Conservation (phyloP, 2,888 invertebrate genomes). For the Aspidapion aeneum region DNA sequence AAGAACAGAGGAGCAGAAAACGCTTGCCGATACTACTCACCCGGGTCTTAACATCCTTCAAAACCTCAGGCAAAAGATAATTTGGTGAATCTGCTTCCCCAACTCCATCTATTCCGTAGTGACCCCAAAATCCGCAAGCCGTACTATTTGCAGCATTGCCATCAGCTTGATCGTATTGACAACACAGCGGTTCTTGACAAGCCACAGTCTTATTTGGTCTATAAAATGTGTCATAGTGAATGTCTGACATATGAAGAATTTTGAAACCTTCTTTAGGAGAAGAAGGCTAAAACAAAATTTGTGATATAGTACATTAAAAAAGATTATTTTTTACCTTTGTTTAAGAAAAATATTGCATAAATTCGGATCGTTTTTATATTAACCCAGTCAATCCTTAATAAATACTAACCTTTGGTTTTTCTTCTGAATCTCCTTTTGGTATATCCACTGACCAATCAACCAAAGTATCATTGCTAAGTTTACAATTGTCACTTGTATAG, state of each 20-base stretch:
- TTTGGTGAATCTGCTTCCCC: neutral
- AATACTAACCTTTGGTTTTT: constrained; percentile 13
- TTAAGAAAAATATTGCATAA: too few species aligned
- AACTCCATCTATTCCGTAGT: constrained; percentile 69
- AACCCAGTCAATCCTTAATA: too few species aligned
- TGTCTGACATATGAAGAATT: constrained; percentile 71
- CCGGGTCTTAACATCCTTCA: neutral
- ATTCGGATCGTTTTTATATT: too few species aligned
- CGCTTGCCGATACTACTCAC: neutral
- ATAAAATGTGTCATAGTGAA: constrained; percentile 78
- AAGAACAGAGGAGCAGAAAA: neutral
- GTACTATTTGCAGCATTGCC: constrained; percentile 35
- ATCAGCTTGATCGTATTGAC: constrained; percentile 58
- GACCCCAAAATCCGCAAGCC: constrained; percentile 77
- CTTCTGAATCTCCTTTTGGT: constrained; percentile 24
- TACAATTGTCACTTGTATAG: neutral
- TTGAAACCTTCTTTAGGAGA: constrained; percentile 21
- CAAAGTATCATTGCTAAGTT: neutral
- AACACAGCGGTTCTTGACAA: constrained; percentile 79
- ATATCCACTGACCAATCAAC: constrained; percentile 33
- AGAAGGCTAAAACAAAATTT: neutral
- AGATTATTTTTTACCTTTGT: too few species aligned
- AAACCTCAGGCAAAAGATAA: neutral
- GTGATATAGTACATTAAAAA: too few species aligned
- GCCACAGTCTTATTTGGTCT: constrained; percentile 59